Conservation (phyloP, 2,113 vertebrate genomes). For the Otis tarda region DNA sequence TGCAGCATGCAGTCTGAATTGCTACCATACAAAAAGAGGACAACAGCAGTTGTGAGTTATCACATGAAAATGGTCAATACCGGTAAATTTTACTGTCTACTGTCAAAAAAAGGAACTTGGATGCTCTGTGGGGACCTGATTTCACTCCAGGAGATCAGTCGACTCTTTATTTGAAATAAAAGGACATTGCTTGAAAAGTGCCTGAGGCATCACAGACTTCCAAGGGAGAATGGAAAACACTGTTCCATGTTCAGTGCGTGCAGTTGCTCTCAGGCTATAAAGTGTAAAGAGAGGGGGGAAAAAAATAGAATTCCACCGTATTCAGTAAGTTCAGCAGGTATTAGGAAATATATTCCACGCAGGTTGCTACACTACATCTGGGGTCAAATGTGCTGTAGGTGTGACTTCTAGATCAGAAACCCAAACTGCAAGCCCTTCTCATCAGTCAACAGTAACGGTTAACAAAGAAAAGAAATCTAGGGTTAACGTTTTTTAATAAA, state of each 20-base stretch:
- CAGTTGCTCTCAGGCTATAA: not conserved
- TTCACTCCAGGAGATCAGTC: not conserved
- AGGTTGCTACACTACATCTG: not conserved
- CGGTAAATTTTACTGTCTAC: not conserved
- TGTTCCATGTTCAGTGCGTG: not conserved
- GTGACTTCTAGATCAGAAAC: not conserved
- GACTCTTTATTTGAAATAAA: not conserved
- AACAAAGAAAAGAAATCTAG: not conserved
- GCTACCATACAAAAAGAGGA: not conserved
- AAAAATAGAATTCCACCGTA: not conserved
- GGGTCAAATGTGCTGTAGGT: not conserved
- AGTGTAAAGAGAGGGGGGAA: not conserved
- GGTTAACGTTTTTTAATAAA: slow-evolving; percentile 12
- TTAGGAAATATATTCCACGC: not conserved
- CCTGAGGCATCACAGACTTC: not conserved
- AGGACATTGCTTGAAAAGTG: not conserved
- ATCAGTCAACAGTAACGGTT: not conserved
- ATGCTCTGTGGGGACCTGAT: not conserved
- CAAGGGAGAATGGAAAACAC: not conserved
- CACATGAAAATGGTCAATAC: not conserved
- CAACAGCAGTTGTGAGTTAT: not conserved
- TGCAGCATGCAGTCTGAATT: not conserved
- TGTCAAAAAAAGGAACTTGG: not conserved
- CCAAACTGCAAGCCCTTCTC: not conserved
- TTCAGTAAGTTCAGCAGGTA: not conserved